Evolutionary conservation across 1,140 invertebrate species (phyloP), one percentile per base, ranked within the genome.

Genomic region (Drosophila auraria): DNA sequence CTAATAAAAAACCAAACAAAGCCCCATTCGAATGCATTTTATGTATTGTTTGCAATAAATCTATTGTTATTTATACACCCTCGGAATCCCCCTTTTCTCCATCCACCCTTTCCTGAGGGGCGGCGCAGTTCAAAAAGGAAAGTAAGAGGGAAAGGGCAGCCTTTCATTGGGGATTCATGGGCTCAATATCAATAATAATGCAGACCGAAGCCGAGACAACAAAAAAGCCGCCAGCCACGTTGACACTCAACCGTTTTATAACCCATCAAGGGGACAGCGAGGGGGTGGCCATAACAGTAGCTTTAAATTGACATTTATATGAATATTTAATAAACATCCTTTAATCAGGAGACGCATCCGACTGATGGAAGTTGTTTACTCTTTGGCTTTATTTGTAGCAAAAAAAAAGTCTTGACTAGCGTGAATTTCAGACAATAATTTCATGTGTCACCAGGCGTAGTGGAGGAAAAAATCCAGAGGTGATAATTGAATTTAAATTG

Each of bases 261-360:
- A 30, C 66, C 45, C 53, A 70, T 82, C 47, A 50, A 38, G 36
- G 40, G 38, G 7, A 6, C 25, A 6, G 50, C 49, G 36, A 4
- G 60, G 30, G 50, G 27, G 27, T 30, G 27, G 27, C 6, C 6
- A 30, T 30, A 30, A 42, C 50, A 72, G 78, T 65, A 71, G 84
- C 89, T 86, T 91, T 91, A 91, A 91, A 91, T 89, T 90, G 89
- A 83, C 89, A 91, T 91, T 91, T 89, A 91, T 82, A 91, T 91
- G 83, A 91, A 91, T 91, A 91, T 89, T 91, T 91, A 91, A 91
- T 91, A 71, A 63, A 83, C 83, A 91, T 91, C 82, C 89, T 91
- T 91, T 91, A 91, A 91, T 91, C 83, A 91, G 80, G 71, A 74
- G 58, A 2, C 17, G 33, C 78, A 20, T 40, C 15, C 59, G 20